A percentile compares a stretch with the other conserved stretches of the same genome.
Evolutionary conservation across 2,888 invertebrate species (phyloP).

Genomic region (Dione vanillae): DNA sequence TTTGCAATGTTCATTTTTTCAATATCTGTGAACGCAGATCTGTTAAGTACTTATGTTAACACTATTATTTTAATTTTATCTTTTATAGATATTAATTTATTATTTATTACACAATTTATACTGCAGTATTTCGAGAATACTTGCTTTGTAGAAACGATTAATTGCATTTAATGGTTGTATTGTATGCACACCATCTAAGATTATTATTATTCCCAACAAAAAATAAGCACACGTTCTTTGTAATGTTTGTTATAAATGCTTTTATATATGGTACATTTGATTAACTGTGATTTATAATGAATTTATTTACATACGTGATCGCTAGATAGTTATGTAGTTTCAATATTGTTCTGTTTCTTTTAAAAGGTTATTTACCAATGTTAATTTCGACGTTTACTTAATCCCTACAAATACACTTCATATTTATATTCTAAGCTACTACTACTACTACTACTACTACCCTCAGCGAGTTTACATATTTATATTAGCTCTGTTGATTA

Average conservation of each 20-base stretch:
- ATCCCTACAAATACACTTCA: slow-evolving; percentile 27
- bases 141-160: slow-evolving; percentile 23
- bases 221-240: slow-evolving; percentile 15
- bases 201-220: slow-evolving; percentile 10
- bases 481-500: slow-evolving; percentile 55
- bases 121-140: slow-evolving; percentile 12
- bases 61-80: slow-evolving; percentile 16
- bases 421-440: slow-evolving; percentile 26
- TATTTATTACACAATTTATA: slow-evolving; percentile 8
- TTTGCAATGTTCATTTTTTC: background rate
- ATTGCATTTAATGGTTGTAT: slow-evolving; percentile 43
- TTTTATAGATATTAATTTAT: slow-evolving; percentile 9
- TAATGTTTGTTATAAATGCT: slow-evolving; percentile 9
- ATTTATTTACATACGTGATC: slow-evolving; percentile 11
- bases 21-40: slow-evolving; percentile 16
- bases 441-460: slow-evolving; percentile 14
- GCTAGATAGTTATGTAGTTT: slow-evolving; percentile 25
- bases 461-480: slow-evolving; percentile 39
- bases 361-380: slow-evolving; percentile 33
- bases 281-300: slow-evolving; percentile 27
- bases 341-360: slow-evolving; percentile 23
- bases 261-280: slow-evolving; percentile 24
- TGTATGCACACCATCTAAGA: slow-evolving; percentile 24
- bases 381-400: slow-evolving; percentile 32
- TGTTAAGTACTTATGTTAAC: slow-evolving; percentile 29